Evolutionary conservation across 2,888 invertebrate species (phyloP).

Genomic region (Eurytoma adleriae): DNA sequence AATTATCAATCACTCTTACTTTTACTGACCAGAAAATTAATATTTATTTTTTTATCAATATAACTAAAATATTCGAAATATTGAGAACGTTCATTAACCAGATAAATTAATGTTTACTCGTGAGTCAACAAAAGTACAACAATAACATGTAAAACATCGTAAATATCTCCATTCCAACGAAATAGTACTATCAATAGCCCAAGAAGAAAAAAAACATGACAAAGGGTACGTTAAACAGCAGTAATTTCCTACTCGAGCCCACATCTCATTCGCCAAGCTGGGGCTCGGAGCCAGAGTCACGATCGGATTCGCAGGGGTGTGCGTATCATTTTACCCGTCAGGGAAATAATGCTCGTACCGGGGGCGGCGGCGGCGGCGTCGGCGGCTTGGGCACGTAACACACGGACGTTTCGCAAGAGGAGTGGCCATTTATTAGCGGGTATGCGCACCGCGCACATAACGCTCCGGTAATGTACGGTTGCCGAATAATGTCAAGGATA

Average conservation of each 20-base stretch:
- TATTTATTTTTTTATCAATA: too few species aligned
- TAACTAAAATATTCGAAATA: too few species aligned
- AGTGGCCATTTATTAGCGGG: constrained; percentile 64
- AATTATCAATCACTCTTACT: too few species aligned
- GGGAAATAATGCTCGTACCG: constrained; percentile 54
- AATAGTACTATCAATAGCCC: too few species aligned
- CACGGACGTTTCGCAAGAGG: constrained; percentile 64
- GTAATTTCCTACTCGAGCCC: too few species aligned
- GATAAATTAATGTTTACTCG: too few species aligned
- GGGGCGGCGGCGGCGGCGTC: constrained; percentile 40
- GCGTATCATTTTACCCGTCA: constrained; percentile 56
- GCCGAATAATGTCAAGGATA: constrained; percentile 73
- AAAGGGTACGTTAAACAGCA: too few species aligned
- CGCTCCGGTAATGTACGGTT: constrained; percentile 65
- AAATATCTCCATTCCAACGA: not conserved
- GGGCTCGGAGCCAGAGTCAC: constrained; percentile 1
- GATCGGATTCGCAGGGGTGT: constrained; percentile 24
- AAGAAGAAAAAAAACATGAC: too few species aligned
- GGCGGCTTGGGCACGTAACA: constrained; percentile 20
- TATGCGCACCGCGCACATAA: constrained; percentile 29
- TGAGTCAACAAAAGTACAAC: too few species aligned
- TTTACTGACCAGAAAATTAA: too few species aligned
- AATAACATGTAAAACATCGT: not conserved
- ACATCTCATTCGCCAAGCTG: too few species aligned
- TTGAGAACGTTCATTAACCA: too few species aligned